Base-by-base conservation (phyloP, 2,888 invertebrate genomes). In the Andrena bicolor region DNA sequence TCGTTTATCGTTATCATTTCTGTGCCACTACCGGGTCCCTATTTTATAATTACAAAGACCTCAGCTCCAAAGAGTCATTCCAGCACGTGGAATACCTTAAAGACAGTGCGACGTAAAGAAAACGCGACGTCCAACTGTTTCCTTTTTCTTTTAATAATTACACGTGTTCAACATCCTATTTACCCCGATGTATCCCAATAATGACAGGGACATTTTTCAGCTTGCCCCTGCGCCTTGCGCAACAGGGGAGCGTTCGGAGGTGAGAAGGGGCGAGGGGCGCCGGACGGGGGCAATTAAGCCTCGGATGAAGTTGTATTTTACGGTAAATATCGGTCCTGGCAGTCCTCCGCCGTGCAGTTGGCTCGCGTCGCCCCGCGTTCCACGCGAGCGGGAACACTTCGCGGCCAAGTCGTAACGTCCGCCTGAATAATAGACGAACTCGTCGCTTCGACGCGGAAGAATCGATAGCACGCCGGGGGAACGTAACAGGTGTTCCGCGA, bases 401-500 rank as follows among this genome's bases (percentile, higher is more conserved):
- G 32, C 74, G 41, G 71, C 65, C 69, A 60, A 71, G 49, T 53
- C 51, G 48, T 5, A 72, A 41, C 80, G 65, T 79, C 78, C 72
- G 30, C 32, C 69, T 87, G 79, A 88, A 88, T 88, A 86, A 88
- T 87, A 61, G 64, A 87, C 26, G 48, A 49, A 26, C 13, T 58
- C 26, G 63, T 20, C 53, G 71, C 66, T 71, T 63, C 66, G 61
- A 58, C 65, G 56, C 49, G 56, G 70, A n/a, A 58, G 49, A 70
- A 83, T 86, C 85, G 41, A 86, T 86, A 76, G 68, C 58, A 20
- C 60, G 41, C 13, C 82, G 61, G 86, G 41, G 82, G 58, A 85
- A 86, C 56, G 80, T 85, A 84, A 86, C 88, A 88, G 82, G 79
- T 87, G 86, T 81, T 82, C 20, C 66, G 16, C 20, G 16, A 20